Evolutionary conservation across 2,797 vertebrate genomes (phyloP).

Genomic region (Eupleurogrammus muticus): DNA sequence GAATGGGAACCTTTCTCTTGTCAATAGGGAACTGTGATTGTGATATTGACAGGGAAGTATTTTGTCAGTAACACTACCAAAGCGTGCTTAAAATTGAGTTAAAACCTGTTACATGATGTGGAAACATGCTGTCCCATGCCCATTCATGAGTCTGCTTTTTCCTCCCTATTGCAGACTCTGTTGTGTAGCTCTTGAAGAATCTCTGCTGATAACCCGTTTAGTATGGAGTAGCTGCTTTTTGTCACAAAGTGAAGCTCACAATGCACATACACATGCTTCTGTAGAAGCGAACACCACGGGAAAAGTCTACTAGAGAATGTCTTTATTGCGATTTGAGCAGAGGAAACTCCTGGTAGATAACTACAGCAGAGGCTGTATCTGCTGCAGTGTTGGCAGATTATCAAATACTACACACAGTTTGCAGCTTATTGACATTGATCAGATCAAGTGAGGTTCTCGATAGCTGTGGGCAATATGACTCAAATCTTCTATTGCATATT

Average conservation of each 20-base stretch:
- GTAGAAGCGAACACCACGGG: slow-evolving; percentile 8
- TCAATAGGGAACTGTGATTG: background rate
- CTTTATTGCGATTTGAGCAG: slow-evolving; percentile 24
- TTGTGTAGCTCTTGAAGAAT: background rate
- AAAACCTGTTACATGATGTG: background rate
- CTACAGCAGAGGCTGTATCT: slow-evolving; percentile 18
- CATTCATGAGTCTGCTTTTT: no score
- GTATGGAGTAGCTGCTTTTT: background rate
- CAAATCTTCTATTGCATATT: background rate
- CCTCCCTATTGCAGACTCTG: no score
- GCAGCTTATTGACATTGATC: slow-evolving; percentile 23
- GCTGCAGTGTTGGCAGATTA: slow-evolving; percentile 47
- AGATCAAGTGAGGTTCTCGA: slow-evolving; percentile 6
- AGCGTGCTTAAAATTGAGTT: no score
- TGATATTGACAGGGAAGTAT: background rate
- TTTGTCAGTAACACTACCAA: background rate
- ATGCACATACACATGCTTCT: slow-evolving; percentile 4
- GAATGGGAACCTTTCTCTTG: background rate
- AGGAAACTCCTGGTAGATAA: slow-evolving; percentile 41
- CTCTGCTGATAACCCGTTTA: background rate
- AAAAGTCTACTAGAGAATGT: slow-evolving; percentile 3
- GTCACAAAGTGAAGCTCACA: slow-evolving; percentile 1
- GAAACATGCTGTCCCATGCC: background rate
- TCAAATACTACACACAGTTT: slow-evolving; percentile 31
- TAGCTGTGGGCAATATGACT: background rate